Conservation (phyloP, 1,140 invertebrate species). For the Drosophila lacteicornis region DNA sequence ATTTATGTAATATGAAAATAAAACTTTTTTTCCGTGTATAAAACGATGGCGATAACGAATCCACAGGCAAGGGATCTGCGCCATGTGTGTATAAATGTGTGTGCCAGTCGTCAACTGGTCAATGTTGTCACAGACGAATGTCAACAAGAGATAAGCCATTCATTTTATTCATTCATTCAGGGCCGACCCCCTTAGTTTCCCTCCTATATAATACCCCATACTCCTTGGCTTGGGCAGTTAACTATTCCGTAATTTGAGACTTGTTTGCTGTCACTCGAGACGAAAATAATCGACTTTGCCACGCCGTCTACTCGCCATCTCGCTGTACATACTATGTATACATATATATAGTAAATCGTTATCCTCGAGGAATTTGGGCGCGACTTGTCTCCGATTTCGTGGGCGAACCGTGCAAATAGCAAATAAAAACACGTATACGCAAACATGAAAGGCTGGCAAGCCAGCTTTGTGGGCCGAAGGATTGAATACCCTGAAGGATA, state of each 20-base stretch:
- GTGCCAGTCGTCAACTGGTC: slow-evolving; percentile 71
- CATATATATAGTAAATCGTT: slow-evolving; percentile 1
- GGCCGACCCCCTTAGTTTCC: slow-evolving; percentile 15
- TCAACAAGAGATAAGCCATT: slow-evolving; percentile 84
- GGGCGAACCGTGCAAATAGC: slow-evolving; percentile 30
- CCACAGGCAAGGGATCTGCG: slow-evolving; percentile 27
- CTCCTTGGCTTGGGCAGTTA: slow-evolving; percentile 56
- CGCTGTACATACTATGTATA: not conserved
- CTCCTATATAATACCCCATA: not conserved
- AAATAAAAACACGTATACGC: slow-evolving; percentile 35
- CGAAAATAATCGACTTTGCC: slow-evolving; percentile 81
- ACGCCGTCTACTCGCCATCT: slow-evolving; percentile 39
- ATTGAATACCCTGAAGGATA: slow-evolving; percentile 38
- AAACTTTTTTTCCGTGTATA: slow-evolving; percentile 12
- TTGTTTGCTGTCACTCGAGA: slow-evolving; percentile 82
- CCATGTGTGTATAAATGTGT: slow-evolving; percentile 27
- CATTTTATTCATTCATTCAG: slow-evolving; percentile 79
- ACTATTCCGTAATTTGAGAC: slow-evolving; percentile 82
- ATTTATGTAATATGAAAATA: not conserved
- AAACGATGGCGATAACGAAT: slow-evolving; percentile 63
- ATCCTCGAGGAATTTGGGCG: slow-evolving; percentile 34
- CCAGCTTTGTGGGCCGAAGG: slow-evolving; percentile 21
- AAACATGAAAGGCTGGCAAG: slow-evolving; percentile 13
- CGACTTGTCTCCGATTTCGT: slow-evolving; percentile 66
- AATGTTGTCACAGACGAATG: slow-evolving; percentile 83